Conservation (phyloP, 2,797 vertebrate species). For the Loris lydekkerianus region DNA sequence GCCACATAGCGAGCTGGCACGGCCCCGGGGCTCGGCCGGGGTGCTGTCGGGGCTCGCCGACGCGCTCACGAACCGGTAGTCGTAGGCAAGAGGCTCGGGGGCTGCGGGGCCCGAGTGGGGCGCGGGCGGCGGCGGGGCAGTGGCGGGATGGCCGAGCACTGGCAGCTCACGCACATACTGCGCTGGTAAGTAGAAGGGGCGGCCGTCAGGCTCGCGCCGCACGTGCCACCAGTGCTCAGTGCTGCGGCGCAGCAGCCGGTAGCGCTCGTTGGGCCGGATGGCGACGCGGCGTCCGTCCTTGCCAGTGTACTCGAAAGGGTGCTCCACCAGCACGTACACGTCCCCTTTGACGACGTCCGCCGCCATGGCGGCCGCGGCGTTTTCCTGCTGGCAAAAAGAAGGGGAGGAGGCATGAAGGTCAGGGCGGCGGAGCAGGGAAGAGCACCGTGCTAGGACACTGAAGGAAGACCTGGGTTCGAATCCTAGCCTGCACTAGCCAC, state of each 20-base stretch:
- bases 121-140: accelerated
- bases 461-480: not conserved
- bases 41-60: not conserved
- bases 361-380: conserved; percentile 81
- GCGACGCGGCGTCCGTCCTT: conserved; percentile 88
- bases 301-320: conserved; percentile 89
- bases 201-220: conserved; percentile 81
- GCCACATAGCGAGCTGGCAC: conserved; percentile 67
- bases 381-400: conserved; percentile 71
- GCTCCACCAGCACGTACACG: conserved; percentile 89
- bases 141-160: conserved; percentile 26
- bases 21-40: conserved; percentile 30
- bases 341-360: conserved; percentile 84
- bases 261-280: conserved; percentile 91
- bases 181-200: conserved; percentile 91
- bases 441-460: accelerated
- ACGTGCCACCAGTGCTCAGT: conserved; percentile 92
- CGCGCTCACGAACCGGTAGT: conserved; percentile 85
- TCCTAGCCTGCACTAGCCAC: not conserved
- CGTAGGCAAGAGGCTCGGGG: conserved; percentile 75
- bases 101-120: not conserved
- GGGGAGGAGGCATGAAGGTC: not conserved
- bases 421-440: not conserved
- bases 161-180: conserved; percentile 91
- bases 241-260: conserved; percentile 88